These are phyloP conservation scores for Drosophila monieri DNA, from an alignment of 2,888 invertebrate species.

Conservation along the genomic window DNA sequence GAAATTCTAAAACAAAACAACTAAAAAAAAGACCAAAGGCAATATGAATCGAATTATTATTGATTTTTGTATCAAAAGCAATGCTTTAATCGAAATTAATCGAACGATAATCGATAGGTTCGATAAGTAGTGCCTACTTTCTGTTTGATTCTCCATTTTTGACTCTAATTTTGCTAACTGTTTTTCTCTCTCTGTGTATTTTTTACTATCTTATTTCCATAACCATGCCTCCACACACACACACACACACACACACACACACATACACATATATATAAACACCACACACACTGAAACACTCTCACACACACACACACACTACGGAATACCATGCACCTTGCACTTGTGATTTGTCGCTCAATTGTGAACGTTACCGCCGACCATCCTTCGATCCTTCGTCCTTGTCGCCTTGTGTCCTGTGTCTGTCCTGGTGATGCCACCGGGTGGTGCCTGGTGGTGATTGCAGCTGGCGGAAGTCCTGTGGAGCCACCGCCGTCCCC, in stretches of 20 bases:
- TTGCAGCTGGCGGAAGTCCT: constrained; percentile 17
- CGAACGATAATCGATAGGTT: constrained; percentile 18
- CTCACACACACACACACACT: constrained; percentile 37
- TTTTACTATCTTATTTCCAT: constrained; percentile 64
- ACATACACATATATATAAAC: constrained; percentile 33
- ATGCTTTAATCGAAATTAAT: neutral
- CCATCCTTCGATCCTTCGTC: constrained; percentile 33
- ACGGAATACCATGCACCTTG: constrained; percentile 38
- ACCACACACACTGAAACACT: constrained; percentile 7
- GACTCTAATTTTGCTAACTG: constrained; percentile 70
- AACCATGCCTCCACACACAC: constrained; percentile 31
- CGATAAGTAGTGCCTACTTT: constrained; percentile 54
- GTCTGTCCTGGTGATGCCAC: constrained; percentile 2
- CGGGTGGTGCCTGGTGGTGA: neutral
- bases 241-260: constrained; percentile 36
- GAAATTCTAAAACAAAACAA: constrained; percentile 43
- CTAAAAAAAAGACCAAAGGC: constrained; percentile 29
- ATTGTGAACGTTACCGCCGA: constrained; percentile 67
- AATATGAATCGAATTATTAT: constrained; percentile 50
- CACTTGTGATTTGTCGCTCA: constrained; percentile 68
- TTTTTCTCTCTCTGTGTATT: constrained; percentile 71
- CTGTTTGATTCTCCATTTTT: constrained; percentile 58
- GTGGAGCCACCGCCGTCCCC: constrained; percentile 18
- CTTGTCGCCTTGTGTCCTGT: constrained; percentile 32
- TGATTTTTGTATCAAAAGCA: neutral